Base-by-base conservation (phyloP, 1,140 invertebrate species). In the Ceratina australensis region DNA sequence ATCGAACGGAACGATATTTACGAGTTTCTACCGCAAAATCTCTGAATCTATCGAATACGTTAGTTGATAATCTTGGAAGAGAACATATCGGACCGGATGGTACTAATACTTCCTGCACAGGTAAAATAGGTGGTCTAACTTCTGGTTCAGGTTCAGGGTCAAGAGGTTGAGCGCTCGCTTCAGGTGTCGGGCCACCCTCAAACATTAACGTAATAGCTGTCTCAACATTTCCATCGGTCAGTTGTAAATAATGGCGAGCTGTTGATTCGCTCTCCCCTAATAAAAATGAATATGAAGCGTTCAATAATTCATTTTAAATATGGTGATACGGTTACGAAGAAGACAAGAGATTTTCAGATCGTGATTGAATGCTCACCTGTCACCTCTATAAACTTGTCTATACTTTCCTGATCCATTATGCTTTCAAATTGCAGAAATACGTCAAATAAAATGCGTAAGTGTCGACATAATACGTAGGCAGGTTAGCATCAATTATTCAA, bases 1-100 rank as follows among this genome's bases (percentile, higher is more conserved):
- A 18, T 33, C 13, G 20, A 28, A 72, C 15, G 57, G 16, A 47
- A 54, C 52, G 60, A 72, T 79, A 81, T 91, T 90, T 89, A 94
- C 94, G 91, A 75, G 94, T 93, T 92, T 95, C 95, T 57, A 94
- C 94, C 77, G 94, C 92, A 89, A 95, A 95, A 91, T 95, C 94
- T 76, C 95, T 86, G 85, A 95, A 95, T 79, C 93, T 93, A 90
- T 95, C 95, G 90, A 95, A 95, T 18, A 95, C 94, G 69, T 93
- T 94, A 81, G 92, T 92, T 0, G 93, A 89, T 72, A 90, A 84
- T 80, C 93, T 88, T 63, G 90, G 88, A 71, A 90, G 90, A 79
- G 86, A 93, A 87, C 81, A 91, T 76, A 87, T 79, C 75, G 89
- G 89, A 83, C 91, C 92, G 26, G 89, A 88, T 78, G 89, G 90